Conservation (phyloP, 2,888 invertebrate genomes). For the Pyrrhia umbra region DNA sequence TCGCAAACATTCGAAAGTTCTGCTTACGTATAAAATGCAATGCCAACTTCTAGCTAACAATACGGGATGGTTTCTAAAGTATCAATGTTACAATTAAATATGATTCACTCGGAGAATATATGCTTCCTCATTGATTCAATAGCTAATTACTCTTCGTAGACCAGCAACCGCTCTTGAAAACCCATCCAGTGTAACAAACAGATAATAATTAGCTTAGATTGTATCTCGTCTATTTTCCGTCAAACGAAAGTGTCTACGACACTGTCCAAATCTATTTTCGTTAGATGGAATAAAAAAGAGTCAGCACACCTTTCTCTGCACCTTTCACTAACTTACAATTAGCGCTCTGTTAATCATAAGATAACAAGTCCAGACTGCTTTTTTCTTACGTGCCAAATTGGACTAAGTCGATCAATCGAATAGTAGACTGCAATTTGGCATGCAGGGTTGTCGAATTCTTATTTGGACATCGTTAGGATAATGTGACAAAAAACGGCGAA, state of each 20-base stretch:
- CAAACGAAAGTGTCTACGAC: constrained; percentile 59
- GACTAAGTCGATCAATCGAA: constrained; percentile 71
- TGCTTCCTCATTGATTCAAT: constrained; percentile 34
- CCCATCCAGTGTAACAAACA: constrained; percentile 37
- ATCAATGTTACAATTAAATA: constrained; percentile 12
- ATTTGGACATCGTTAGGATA: background rate
- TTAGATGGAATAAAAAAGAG: constrained; percentile 65
- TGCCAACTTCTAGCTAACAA: constrained; percentile 4
- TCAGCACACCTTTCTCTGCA: constrained; percentile 81
- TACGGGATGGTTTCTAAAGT: constrained; percentile 5
- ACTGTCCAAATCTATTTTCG: constrained; percentile 71
- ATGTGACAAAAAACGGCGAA: background rate
- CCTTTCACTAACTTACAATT: constrained; percentile 86
- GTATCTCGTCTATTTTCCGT: constrained; percentile 58
- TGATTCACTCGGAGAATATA: constrained; percentile 1
- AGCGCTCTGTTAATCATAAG: constrained; percentile 87
- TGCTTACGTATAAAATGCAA: constrained; percentile 18
- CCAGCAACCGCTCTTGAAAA: constrained; percentile 29
- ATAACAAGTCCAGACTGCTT: constrained; percentile 75
- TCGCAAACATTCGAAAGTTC: constrained; percentile 35
- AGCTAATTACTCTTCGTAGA: constrained; percentile 27
- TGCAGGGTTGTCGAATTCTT: constrained; percentile 33
- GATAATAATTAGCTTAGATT: constrained; percentile 46
- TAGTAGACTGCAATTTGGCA: constrained; percentile 54
- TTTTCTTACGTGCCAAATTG: constrained; percentile 72